A percentile compares a stretch with the other conserved stretches of the same genome.
These are phyloP conservation scores for Antechinus flavipes DNA, from an alignment of 2,113 vertebrate genomes.

Conservation along the genomic window DNA sequence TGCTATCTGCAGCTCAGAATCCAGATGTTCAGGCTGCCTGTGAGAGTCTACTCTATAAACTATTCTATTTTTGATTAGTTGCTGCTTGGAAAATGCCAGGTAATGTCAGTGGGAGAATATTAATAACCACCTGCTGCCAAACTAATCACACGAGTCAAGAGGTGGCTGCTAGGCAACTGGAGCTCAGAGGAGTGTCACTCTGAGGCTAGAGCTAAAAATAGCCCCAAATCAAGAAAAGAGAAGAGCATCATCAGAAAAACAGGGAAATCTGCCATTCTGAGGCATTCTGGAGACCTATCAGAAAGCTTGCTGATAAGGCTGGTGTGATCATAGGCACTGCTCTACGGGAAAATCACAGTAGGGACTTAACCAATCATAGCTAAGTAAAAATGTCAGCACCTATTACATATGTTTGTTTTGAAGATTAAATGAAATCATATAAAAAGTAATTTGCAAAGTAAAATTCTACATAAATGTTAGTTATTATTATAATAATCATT, in stretches of 20 bases:
- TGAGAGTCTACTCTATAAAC: not conserved
- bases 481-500: not conserved
- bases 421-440: not conserved
- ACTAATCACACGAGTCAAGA: not conserved
- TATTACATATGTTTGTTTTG: not conserved
- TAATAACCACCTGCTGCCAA: not conserved
- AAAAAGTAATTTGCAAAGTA: not conserved
- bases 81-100: fast-evolving
- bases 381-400: not conserved
- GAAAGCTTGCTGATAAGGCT: not conserved
- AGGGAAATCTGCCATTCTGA: not conserved
- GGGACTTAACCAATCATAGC: not conserved
- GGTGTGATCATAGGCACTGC: not conserved
- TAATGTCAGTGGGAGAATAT: not conserved
- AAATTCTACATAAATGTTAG: not conserved
- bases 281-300: not conserved
- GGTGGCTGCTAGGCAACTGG: constrained; percentile 80
- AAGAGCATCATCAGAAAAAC: constrained; percentile 13
- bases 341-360: not conserved
- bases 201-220: constrained; percentile 79
- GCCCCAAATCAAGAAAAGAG: constrained; percentile 31
- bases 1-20: not conserved
- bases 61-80: fast-evolving
- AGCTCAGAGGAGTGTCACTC: constrained; percentile 54
- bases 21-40: not conserved